A percentile compares a stretch with the other conserved stretches of the same genome.
Conservation (phyloP, 2,888 invertebrate genomes). For the Antheraea assamensis region DNA sequence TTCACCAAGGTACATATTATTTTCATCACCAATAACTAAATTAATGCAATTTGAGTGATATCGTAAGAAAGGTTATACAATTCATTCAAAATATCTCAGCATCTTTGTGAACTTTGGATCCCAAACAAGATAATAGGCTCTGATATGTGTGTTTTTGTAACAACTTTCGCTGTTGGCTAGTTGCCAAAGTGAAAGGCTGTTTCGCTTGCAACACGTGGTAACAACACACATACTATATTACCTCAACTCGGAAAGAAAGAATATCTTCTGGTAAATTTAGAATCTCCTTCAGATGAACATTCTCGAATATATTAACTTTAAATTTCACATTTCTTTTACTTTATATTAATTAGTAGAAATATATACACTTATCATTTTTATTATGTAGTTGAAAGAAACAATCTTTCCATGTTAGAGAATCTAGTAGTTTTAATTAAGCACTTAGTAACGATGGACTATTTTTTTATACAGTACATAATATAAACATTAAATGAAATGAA, state of each 20-base stretch:
- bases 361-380: background rate
- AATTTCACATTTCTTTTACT: conserved; percentile 4
- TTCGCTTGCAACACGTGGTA: conserved; percentile 27
- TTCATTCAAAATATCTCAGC: background rate
- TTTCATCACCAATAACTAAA: background rate
- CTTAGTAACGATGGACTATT: no score
- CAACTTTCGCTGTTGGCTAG: conserved; percentile 41
- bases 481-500: no score
- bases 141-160: conserved; percentile 27
- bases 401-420: no score
- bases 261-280: background rate
- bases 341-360: background rate
- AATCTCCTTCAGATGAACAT: background rate
- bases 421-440: no score
- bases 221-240: conserved; percentile 28
- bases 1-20: background rate
- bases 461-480: background rate
- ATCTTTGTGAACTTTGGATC: background rate
- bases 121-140: conserved; percentile 1
- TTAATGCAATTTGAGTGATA: background rate
- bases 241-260: conserved; percentile 15
- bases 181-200: conserved; percentile 45
- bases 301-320: background rate
- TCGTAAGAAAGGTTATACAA: background rate
- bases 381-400: background rate